These are phyloP conservation scores for Camponotus fellah DNA, from an alignment of 2,888 invertebrate genomes.

Conservation along the genomic window DNA sequence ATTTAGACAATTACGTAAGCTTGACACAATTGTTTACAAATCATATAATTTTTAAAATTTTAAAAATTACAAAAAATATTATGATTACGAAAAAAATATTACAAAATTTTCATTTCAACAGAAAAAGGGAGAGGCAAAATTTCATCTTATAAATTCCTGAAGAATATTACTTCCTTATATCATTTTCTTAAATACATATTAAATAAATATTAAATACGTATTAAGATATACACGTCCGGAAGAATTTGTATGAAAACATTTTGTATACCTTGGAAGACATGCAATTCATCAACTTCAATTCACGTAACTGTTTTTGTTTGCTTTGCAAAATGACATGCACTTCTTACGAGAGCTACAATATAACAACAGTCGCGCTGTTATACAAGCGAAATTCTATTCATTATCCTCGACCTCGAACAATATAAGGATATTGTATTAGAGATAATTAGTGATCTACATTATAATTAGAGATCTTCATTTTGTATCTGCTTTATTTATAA, in stretches of 20 bases:
- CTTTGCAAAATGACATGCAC: constrained; percentile 21
- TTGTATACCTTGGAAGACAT: background rate
- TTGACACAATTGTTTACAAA: background rate
- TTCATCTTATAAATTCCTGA: background rate
- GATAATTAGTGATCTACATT: constrained; percentile 27
- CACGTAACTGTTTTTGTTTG: constrained; percentile 35
- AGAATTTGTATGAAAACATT: constrained; percentile 1
- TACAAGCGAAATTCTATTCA: constrained; percentile 21
- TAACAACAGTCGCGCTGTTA: constrained; percentile 1
- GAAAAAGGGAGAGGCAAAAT: background rate
- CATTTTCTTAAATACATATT: background rate
- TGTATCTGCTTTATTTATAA: background rate
- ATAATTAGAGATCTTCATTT: background rate
- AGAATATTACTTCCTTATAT: background rate
- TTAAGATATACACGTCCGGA: background rate
- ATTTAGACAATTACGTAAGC: constrained; percentile 2
- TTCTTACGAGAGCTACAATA: constrained; percentile 34
- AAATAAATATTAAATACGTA: background rate
- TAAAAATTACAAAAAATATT: background rate
- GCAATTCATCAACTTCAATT: constrained; percentile 27
- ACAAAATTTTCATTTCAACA: background rate
- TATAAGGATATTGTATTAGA: constrained; percentile 14
- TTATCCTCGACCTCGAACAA: constrained; percentile 19
- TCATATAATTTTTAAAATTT: background rate
- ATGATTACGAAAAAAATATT: background rate